phyloP scores from a whole-genome alignment of 2,888 invertebrate genomes.

The Alloplasta piceator region DNA sequence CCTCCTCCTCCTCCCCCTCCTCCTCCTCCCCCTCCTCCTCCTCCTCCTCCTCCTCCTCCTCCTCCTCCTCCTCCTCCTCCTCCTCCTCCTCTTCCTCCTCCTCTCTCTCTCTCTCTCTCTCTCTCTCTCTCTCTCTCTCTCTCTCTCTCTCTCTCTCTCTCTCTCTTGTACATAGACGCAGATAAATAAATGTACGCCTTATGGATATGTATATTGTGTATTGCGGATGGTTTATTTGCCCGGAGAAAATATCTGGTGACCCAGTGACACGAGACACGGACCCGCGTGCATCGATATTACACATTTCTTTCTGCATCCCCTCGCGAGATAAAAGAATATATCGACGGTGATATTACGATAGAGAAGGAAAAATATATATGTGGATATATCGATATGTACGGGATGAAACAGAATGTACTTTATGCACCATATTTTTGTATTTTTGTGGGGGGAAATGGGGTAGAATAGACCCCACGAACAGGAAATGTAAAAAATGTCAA shows the following conservation, averaged over 20 bases:
- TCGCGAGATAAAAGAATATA: conserved; percentile 60
- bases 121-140: too few species aligned
- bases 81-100: background rate
- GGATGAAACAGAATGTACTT: conserved; percentile 29
- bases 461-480: too few species aligned
- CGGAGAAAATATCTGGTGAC: conserved; percentile 60
- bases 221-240: conserved; percentile 39
- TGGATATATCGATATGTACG: conserved; percentile 2
- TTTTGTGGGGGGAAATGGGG: background rate
- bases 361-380: background rate
- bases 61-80: conserved; percentile 3
- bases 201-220: conserved; percentile 32
- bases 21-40: too few species aligned
- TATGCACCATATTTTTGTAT: conserved; percentile 8
- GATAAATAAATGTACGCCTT: conserved; percentile 18
- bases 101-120: too few species aligned
- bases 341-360: conserved; percentile 40
- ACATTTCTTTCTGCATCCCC: conserved; percentile 37
- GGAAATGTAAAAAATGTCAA: too few species aligned
- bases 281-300: conserved; percentile 49
- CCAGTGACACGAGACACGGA: conserved; percentile 55
- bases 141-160: background rate
- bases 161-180: background rate
- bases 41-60: conserved; percentile 24
- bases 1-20: background rate